Conservation (phyloP, 2,113 vertebrate genomes). For the Macquaria ambigua region DNA sequence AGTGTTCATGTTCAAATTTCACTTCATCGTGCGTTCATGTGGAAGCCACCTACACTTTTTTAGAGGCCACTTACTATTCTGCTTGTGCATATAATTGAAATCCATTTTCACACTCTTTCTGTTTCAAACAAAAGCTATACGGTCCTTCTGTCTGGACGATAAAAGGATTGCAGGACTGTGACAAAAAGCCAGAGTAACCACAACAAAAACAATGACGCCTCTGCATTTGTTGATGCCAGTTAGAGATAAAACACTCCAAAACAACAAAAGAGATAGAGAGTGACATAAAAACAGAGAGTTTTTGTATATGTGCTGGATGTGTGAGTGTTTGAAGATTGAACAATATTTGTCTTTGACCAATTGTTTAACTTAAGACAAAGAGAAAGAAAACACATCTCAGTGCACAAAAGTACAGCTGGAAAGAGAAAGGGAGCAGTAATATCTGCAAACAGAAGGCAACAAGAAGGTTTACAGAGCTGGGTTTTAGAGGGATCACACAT, state of each 20-base stretch:
- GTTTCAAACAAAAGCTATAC: conserved; percentile 23
- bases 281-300: conserved; percentile 8
- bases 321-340: not conserved
- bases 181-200: conserved; percentile 29
- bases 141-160: conserved; percentile 24
- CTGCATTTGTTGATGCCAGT: conserved; percentile 19
- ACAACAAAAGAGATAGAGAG: conserved; percentile 15
- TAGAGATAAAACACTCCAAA: conserved; percentile 26
- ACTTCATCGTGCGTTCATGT: not conserved
- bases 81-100: conserved; percentile 17
- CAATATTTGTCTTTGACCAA: not conserved
- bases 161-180: conserved; percentile 26
- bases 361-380: not conserved
- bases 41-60: conserved; percentile 21
- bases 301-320: not conserved
- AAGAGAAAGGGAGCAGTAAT: not conserved
- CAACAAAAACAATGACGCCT: conserved; percentile 33
- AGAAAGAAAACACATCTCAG: not conserved
- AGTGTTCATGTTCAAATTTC: not conserved
- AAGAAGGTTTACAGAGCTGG: not conserved
- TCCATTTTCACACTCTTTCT: conserved; percentile 26
- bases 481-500: not conserved
- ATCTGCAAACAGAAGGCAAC: not conserved
- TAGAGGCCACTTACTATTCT: conserved; percentile 6
- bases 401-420: not conserved